Percentiles rank a stretch among this genome's conserved stretches.
Conservation (phyloP, 2,113 vertebrate species). For the Anguilla japonica region DNA sequence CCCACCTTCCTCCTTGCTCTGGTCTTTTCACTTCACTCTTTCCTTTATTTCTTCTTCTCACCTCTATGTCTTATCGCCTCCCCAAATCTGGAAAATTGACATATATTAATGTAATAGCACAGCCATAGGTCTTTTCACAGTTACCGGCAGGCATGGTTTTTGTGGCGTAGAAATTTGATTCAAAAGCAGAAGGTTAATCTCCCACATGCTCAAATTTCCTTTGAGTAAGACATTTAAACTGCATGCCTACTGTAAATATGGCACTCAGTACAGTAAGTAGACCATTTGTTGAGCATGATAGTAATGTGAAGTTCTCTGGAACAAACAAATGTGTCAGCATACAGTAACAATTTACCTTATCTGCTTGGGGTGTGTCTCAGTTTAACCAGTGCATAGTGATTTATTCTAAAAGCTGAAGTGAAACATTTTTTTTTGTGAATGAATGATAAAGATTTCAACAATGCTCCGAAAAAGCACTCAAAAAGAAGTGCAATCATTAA, state of each 20-base stretch:
- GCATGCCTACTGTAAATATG: background rate
- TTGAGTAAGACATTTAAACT: background rate
- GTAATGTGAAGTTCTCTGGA: background rate
- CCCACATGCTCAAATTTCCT: too few species aligned
- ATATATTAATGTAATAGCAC: too few species aligned
- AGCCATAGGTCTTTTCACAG: too few species aligned
- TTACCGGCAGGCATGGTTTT: too few species aligned
- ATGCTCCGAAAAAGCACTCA: conserved; percentile 30
- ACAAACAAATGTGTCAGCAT: background rate
- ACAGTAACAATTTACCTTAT: background rate
- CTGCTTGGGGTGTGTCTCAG: background rate
- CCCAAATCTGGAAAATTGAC: too few species aligned
- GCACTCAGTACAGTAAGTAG: background rate
- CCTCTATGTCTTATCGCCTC: background rate
- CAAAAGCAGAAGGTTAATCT: background rate
- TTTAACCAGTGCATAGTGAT: background rate
- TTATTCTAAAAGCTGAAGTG: too few species aligned
- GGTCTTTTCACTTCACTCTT: background rate
- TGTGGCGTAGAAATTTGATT: background rate
- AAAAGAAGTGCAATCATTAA: conserved; percentile 55
- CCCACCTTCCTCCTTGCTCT: background rate
- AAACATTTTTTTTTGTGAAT: background rate
- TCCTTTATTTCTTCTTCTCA: background rate
- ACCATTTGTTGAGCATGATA: background rate
- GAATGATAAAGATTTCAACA: background rate